Conservation (phyloP, 2,113 vertebrate genomes). For the Plecotus auritus region DNA sequence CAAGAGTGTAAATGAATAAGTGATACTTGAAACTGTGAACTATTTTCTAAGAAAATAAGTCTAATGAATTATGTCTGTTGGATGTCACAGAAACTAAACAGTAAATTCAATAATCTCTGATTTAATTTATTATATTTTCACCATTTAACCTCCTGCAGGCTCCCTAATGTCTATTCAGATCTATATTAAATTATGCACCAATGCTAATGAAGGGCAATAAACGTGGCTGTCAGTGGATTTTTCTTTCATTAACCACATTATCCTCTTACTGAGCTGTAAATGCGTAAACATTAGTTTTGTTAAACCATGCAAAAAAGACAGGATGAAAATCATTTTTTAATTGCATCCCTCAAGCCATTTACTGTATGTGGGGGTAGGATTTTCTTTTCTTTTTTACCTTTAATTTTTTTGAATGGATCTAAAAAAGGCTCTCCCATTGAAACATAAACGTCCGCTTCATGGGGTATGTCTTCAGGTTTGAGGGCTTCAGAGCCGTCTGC, state of each 20-base stretch:
- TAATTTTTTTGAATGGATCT: conserved; percentile 76
- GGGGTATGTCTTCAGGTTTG: conserved; percentile 75
- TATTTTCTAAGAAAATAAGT: conserved; percentile 76
- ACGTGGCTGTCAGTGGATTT: conserved; percentile 89
- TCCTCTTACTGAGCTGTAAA: conserved; percentile 89
- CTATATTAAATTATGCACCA: conserved; percentile 91
- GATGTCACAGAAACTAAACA: conserved; percentile 86
- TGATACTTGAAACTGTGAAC: conserved; percentile 68
- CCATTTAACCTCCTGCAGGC: conserved; percentile 90
- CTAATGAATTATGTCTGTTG: conserved; percentile 85
- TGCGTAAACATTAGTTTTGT: conserved; percentile 89
- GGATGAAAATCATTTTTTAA: conserved; percentile 82
- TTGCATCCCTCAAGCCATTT: conserved; percentile 75
- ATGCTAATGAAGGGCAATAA: conserved; percentile 91
- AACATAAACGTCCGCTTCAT: conserved; percentile 73
- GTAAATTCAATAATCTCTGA: conserved; percentile 90
- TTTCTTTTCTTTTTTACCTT: conserved; percentile 76
- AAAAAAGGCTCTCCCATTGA: conserved; percentile 76
- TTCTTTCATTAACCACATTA: conserved; percentile 93
- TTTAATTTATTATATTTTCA: conserved; percentile 87
- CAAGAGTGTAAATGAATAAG: conserved; percentile 70
- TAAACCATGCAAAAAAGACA: conserved; percentile 85
- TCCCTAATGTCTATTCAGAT: conserved; percentile 91
- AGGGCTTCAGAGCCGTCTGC: conserved; percentile 76
- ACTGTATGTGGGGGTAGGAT: conserved; percentile 24